Evolutionary conservation across 2,113 vertebrate species (phyloP).

Genomic region (Ivindomyrus marchei): DNA sequence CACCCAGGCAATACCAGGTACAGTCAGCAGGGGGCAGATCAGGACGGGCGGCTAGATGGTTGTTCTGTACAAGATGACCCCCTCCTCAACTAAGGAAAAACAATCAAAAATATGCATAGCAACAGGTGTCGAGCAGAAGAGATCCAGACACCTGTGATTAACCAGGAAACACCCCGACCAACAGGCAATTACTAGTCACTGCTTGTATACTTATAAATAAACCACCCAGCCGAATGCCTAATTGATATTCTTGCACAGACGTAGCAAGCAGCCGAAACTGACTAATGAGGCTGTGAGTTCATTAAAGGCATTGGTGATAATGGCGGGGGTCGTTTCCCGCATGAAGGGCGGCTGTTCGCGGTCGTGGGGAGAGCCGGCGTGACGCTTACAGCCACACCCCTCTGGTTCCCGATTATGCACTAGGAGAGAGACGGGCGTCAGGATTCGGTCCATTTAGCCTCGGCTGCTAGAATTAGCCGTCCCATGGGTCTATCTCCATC

Average conservation of each 20-base stretch:
- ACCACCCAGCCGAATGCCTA: neutral
- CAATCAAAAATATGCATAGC: neutral
- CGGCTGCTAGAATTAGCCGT: neutral
- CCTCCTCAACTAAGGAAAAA: neutral
- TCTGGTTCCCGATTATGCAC: neutral
- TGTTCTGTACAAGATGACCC: neutral
- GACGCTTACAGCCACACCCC: neutral
- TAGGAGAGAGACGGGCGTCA: neutral
- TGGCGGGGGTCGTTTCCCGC: neutral
- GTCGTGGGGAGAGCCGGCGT: neutral
- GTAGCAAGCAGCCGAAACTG: neutral
- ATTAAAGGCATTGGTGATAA: neutral
- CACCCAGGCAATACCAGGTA: constrained; percentile 81
- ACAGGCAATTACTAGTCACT: neutral
- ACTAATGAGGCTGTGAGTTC: neutral
- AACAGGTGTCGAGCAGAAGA: neutral
- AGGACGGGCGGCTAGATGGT: neutral
- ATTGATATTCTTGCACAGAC: neutral
- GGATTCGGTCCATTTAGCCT: neutral
- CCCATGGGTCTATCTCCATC: neutral
- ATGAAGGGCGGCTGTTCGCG: neutral
- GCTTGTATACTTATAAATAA: neutral
- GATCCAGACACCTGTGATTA: neutral
- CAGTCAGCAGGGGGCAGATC: neutral
- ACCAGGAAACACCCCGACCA: neutral